Conservation (phyloP, 2,113 vertebrate species). For the Chunga burmeisteri region DNA sequence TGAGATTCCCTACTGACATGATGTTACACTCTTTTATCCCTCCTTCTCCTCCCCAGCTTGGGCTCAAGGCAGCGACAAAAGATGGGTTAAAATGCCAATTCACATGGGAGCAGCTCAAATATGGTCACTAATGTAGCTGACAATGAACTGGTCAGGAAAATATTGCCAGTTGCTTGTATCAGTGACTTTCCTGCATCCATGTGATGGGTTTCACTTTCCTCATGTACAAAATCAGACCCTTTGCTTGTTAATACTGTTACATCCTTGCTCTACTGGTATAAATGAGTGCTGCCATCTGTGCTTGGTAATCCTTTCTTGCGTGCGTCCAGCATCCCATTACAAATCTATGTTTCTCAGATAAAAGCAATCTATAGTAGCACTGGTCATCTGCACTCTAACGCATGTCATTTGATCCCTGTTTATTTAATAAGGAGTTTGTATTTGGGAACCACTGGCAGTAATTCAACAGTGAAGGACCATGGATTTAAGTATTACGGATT, state of each 20-base stretch:
- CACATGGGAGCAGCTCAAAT: neutral
- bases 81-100: neutral
- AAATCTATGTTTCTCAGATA: neutral
- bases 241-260: neutral
- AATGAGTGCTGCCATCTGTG: neutral
- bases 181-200: neutral
- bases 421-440: constrained; percentile 32
- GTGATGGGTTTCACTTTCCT: neutral
- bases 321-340: neutral
- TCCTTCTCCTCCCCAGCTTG: neutral
- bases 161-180: neutral
- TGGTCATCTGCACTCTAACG: neutral
- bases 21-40: neutral
- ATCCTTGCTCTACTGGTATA: neutral
- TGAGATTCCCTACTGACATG: neutral
- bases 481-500: constrained; percentile 32
- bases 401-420: neutral
- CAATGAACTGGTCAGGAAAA: neutral
- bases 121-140: neutral
- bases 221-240: neutral
- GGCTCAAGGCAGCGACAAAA: neutral
- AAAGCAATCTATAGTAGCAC: neutral
- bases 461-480: neutral
- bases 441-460: neutral
- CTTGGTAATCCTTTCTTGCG: constrained; percentile 11